Conservation (phyloP, 2,888 invertebrate species). For the Cataglyphis rosenhaueri region DNA sequence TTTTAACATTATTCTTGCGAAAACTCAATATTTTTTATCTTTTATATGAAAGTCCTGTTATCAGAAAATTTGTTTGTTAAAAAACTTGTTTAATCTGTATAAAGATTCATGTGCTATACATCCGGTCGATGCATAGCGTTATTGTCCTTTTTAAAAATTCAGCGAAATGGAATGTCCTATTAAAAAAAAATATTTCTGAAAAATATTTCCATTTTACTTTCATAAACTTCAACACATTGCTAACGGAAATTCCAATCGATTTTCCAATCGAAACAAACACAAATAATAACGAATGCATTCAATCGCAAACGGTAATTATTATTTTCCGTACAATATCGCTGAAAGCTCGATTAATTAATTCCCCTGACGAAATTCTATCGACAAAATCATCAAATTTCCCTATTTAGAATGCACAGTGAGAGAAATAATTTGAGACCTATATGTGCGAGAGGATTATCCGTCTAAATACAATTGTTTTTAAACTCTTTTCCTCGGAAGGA, state of each 20-base stretch:
- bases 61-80: not conserved
- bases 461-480: not conserved
- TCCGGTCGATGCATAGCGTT: not conserved
- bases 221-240: not conserved
- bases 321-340: not conserved
- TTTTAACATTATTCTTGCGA: not conserved
- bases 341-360: not conserved
- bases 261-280: not conserved
- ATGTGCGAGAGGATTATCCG: not conserved
- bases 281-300: not conserved
- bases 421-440: not conserved
- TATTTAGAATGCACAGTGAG: not conserved
- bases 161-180: not conserved
- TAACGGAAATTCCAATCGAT: not conserved
- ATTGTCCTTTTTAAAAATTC: not conserved
- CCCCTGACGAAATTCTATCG: not conserved
- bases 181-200: not conserved
- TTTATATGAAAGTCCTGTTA: not conserved
- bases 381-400: not conserved
- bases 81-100: not conserved
- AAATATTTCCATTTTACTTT: not conserved
- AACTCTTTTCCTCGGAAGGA: not conserved
- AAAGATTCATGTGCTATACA: not conserved
- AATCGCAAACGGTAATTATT: not conserved
- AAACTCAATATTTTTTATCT: not conserved